Evolutionary conservation across 2,888 invertebrate genomes (phyloP).

Genomic region (Drosophila anceps): DNA sequence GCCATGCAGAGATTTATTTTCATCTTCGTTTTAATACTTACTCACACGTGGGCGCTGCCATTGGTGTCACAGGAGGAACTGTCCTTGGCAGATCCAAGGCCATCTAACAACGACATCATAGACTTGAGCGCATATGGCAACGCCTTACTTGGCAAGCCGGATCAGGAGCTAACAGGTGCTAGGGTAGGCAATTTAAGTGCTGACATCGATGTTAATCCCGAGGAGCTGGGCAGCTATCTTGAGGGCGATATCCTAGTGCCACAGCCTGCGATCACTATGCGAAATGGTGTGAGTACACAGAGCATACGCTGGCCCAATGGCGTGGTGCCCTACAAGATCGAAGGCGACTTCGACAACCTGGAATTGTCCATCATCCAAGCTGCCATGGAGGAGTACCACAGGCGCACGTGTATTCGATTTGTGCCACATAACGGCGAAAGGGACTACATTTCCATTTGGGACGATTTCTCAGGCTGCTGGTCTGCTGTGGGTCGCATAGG

Average conservation of each 20-base stretch:
- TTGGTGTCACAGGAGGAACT: slow-evolving; percentile 38
- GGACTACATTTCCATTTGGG: slow-evolving; percentile 90
- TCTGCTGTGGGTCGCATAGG: slow-evolving; percentile 91
- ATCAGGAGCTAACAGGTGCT: slow-evolving; percentile 80
- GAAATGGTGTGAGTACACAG: slow-evolving; percentile 88
- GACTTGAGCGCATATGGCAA: slow-evolving; percentile 87
- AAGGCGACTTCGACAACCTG: slow-evolving; percentile 87
- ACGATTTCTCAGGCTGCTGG: slow-evolving; percentile 91
- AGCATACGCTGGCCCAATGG: slow-evolving; percentile 89
- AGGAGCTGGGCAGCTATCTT: slow-evolving; percentile 91
- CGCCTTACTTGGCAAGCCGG: slow-evolving; percentile 87
- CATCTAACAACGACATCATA: slow-evolving; percentile 81
- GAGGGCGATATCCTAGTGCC: slow-evolving; percentile 92
- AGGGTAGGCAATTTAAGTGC: slow-evolving; percentile 76
- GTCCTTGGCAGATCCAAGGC: slow-evolving; percentile 34
- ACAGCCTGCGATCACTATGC: slow-evolving; percentile 41
- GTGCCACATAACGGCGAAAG: slow-evolving; percentile 87
- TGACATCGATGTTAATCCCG: slow-evolving; percentile 88
- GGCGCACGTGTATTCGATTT: slow-evolving; percentile 91
- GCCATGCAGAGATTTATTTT: slow-evolving; percentile 38
- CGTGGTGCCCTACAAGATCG: slow-evolving; percentile 89
- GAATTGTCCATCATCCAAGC: slow-evolving; percentile 88
- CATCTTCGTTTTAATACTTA: slow-evolving; percentile 30
- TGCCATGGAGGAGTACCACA: slow-evolving; percentile 91
- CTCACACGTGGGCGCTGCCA: slow-evolving; percentile 44